Evolutionary conservation across 2,888 invertebrate genomes (phyloP).

Genomic region (Eristalis arbustorum): DNA sequence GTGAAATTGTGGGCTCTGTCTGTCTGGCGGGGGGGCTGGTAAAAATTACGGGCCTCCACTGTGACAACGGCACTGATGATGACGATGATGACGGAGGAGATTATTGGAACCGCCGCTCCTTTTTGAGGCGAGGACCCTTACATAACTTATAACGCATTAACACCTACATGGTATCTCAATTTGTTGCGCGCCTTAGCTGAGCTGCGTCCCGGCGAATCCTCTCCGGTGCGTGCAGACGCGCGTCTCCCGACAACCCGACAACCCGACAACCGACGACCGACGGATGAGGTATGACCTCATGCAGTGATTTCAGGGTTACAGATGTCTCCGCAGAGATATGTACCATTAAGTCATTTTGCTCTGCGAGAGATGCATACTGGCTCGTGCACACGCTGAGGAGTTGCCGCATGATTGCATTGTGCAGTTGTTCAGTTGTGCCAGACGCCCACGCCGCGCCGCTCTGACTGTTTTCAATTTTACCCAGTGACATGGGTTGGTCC

Average conservation of each 20-base stretch:
- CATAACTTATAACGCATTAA: slow-evolving; percentile 70
- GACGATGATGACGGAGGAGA: slow-evolving; percentile 16
- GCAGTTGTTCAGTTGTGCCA: slow-evolving; percentile 59
- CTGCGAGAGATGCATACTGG: slow-evolving; percentile 8
- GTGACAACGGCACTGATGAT: neutral
- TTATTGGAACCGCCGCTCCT: slow-evolving; percentile 70
- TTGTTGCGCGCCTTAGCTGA: slow-evolving; percentile 39
- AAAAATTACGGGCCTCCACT: slow-evolving; percentile 61
- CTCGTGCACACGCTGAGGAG: slow-evolving; percentile 35
- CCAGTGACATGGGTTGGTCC: slow-evolving; percentile 47
- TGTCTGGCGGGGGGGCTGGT: slow-evolving; percentile 55
- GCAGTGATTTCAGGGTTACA: slow-evolving; percentile 70
- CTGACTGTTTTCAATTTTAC: slow-evolving; percentile 26
- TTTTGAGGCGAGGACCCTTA: slow-evolving; percentile 69
- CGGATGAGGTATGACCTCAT: slow-evolving; percentile 63
- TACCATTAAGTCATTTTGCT: slow-evolving; percentile 67
- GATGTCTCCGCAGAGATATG: slow-evolving; percentile 65
- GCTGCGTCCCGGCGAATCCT: slow-evolving; percentile 10
- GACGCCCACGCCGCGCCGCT: slow-evolving; percentile 55
- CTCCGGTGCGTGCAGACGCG: slow-evolving; percentile 23
- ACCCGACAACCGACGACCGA: neutral
- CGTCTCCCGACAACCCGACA: neutral
- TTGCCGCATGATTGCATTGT: slow-evolving; percentile 65
- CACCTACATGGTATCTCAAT: slow-evolving; percentile 70
- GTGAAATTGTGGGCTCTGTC: slow-evolving; percentile 42